Evolutionary conservation across 1,140 invertebrate species (phyloP).

Genomic region (Psilanteris sp.): DNA sequence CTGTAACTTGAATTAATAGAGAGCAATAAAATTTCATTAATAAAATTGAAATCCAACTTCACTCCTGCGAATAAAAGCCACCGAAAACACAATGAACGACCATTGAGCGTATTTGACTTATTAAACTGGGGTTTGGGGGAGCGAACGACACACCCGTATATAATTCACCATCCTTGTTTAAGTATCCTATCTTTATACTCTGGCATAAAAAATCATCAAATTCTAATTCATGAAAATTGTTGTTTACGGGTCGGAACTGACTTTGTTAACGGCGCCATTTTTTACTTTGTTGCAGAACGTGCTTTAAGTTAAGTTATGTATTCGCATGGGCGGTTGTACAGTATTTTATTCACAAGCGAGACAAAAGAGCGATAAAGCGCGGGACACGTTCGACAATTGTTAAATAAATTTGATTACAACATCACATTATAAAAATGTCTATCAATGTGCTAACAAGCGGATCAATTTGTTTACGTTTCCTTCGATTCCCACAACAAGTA

Average conservation of each 20-base stretch:
- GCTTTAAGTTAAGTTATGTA: no score
- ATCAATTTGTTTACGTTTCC: no score
- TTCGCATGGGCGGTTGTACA: no score
- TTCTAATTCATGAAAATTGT: constrained; percentile 12
- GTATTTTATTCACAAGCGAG: no score
- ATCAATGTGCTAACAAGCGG: no score
- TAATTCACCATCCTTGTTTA: constrained; percentile 40
- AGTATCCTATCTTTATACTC: constrained; percentile 40
- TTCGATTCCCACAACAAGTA: no score
- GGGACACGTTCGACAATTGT: no score
- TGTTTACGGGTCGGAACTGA: constrained; percentile 11
- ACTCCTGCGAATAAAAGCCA: constrained; percentile 44
- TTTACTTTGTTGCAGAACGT: no score
- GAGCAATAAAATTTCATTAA: constrained; percentile 48
- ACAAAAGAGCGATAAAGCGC: no score
- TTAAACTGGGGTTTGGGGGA: constrained; percentile 32
- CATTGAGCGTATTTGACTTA: constrained; percentile 48
- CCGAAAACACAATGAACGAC: constrained; percentile 46
- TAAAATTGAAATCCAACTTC: constrained; percentile 46
- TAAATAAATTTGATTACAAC: no score
- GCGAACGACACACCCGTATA: constrained; percentile 21
- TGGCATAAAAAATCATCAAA: constrained; percentile 45
- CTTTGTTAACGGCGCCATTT: not conserved
- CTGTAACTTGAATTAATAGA: constrained; percentile 28
- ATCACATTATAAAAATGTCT: no score